Conservation (phyloP, 2,113 vertebrate species). For the Patagioenas fasciata region DNA sequence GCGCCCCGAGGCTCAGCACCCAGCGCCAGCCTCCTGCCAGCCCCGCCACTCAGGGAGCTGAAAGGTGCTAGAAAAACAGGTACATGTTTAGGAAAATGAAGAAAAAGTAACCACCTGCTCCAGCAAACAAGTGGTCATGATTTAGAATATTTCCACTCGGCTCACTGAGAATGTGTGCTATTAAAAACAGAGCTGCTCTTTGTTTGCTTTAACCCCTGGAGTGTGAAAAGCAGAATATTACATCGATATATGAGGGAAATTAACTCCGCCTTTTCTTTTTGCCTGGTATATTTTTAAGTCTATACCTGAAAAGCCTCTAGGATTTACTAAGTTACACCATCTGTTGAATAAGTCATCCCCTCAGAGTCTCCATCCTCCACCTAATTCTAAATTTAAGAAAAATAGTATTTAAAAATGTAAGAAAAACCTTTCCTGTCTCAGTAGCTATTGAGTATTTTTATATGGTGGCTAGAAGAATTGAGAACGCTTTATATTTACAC, state of each 20-base stretch:
- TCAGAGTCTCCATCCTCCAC: background rate
- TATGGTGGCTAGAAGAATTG: background rate
- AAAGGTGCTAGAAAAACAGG: background rate
- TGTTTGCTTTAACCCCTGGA: background rate
- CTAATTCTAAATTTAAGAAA: background rate
- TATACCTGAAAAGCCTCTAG: background rate
- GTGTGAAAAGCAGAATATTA: background rate
- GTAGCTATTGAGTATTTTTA: background rate
- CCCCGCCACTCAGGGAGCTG: background rate
- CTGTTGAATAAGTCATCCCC: background rate
- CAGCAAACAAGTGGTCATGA: background rate
- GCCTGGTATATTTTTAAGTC: background rate
- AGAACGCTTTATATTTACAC: background rate
- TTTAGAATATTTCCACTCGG: background rate
- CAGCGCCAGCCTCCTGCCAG: background rate
- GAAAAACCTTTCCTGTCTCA: background rate
- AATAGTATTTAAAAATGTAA: background rate
- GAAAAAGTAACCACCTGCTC: background rate
- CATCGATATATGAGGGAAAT: background rate
- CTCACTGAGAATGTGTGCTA: background rate
- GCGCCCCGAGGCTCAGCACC: background rate
- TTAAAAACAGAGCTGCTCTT: background rate
- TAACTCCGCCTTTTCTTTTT: background rate
- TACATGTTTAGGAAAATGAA: background rate
- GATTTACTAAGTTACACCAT: background rate